phyloP scores from a whole-genome alignment of 2,888 invertebrate genomes.

The Heliconius charithonia region DNA sequence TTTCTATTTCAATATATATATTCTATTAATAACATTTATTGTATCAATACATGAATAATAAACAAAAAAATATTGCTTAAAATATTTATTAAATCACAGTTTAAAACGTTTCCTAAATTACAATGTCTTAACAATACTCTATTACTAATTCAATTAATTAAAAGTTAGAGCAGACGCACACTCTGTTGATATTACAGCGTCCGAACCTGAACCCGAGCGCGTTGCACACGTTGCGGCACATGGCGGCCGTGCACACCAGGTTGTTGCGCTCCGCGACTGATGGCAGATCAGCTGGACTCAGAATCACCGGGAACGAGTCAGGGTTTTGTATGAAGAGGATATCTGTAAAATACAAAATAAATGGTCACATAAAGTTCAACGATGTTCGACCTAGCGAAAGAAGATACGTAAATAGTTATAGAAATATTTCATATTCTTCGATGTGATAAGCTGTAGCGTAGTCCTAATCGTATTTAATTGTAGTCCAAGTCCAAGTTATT shows the following conservation, averaged over 20 bases:
- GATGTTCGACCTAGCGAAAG: neutral
- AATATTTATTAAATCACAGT: neutral
- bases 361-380: neutral
- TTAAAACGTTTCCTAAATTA: neutral
- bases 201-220: constrained; percentile 29
- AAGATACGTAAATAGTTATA: neutral
- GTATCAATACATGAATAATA: too few relatives aligned
- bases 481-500: too few relatives aligned
- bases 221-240: constrained; percentile 31
- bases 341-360: neutral
- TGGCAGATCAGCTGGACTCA: neutral
- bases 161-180: constrained; percentile 30
- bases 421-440: too few relatives aligned
- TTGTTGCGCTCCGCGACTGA: neutral
- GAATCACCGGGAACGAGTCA: neutral
- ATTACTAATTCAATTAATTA: neutral
- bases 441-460: too few relatives aligned
- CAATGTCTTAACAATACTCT: neutral
- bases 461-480: neutral
- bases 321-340: constrained; percentile 12
- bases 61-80: too few relatives aligned
- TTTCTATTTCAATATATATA: too few relatives aligned
- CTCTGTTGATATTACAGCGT: constrained; percentile 29
- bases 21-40: too few relatives aligned
- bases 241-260: constrained; percentile 30